Percentiles rank a stretch among this genome's conserved stretches.
These are phyloP conservation scores for Alentia gelatinosa DNA, from an alignment of 2,888 invertebrate genomes.

Conservation along the genomic window DNA sequence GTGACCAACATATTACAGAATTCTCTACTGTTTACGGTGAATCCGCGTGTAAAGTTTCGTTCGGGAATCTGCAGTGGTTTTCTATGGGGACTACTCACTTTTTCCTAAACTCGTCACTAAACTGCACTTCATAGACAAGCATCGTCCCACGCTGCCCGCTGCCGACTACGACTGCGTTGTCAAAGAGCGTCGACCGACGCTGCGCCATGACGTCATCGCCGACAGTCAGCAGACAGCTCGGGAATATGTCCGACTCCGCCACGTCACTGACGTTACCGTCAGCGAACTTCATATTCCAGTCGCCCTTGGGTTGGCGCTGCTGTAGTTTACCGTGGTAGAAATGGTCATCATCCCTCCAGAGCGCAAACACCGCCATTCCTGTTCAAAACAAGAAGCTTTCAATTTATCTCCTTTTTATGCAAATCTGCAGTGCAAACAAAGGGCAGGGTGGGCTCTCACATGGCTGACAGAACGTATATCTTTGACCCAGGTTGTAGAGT, in stretches of 20 bases:
- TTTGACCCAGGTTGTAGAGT: no score
- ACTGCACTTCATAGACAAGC: neutral
- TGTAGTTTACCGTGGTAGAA: constrained; percentile 8
- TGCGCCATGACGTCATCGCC: neutral
- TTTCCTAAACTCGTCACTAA: neutral
- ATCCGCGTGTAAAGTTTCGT: no score
- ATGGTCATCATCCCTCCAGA: neutral
- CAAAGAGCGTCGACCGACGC: neutral
- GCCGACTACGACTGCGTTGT: neutral
- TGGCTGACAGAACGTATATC: no score
- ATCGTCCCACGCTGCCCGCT: neutral
- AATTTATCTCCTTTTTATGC: no score
- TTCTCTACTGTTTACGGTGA: no score
- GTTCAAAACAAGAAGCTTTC: neutral
- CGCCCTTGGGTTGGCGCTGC: neutral
- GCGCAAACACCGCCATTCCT: constrained; percentile 26
- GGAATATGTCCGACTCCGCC: neutral
- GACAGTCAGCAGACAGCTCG: neutral
- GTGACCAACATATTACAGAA: no score
- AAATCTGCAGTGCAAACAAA: no score
- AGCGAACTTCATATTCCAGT: neutral
- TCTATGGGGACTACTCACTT: no score
- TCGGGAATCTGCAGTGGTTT: no score
- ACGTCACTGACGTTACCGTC: constrained; percentile 26
- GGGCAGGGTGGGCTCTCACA: no score